A percentile compares a stretch with the other conserved stretches of the same genome.
phyloP scores from a whole-genome alignment of 2,797 vertebrate species.

The Sebastolobus altivelis region DNA sequence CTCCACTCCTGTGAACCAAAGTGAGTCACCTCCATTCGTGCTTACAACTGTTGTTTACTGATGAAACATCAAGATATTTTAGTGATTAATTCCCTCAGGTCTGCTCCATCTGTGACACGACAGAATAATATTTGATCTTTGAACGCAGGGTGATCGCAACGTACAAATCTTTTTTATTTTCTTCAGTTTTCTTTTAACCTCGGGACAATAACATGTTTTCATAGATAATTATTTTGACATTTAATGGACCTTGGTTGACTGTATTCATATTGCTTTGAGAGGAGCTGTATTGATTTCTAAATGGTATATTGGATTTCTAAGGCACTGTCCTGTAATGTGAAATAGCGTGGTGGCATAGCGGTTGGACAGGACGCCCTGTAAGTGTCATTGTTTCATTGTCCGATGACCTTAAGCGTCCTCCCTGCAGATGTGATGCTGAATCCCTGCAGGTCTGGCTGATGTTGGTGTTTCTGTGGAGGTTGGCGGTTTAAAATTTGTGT shows the following conservation, averaged over 20 bases:
- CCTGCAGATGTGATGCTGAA: neutral
- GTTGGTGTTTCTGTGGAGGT: neutral
- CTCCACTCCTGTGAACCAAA: neutral
- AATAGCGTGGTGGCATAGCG: neutral
- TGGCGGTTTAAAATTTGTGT: neutral
- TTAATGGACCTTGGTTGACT: neutral
- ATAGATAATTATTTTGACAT: neutral
- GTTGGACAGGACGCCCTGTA: neutral
- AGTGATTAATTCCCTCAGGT: neutral
- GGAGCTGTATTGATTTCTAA: slow-evolving; percentile 32
- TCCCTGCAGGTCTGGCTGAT: neutral
- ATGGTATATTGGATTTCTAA: slow-evolving; percentile 18
- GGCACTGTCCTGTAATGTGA: neutral
- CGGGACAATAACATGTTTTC: neutral
- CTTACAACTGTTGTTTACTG: slow-evolving; percentile 19
- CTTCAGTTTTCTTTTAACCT: neutral
- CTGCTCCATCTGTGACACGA: neutral
- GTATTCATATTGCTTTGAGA: slow-evolving; percentile 7
- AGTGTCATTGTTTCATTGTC: slow-evolving; percentile 3
- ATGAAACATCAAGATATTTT: neutral
- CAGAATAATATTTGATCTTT: neutral
- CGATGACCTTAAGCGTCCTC: slow-evolving; percentile 4
- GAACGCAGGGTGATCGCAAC: neutral
- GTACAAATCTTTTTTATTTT: neutral
- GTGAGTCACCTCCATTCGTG: slow-evolving; percentile 24